Conservation (phyloP, 53 echinoderm and acorn worm species). For the Crossaster papposus region DNA sequence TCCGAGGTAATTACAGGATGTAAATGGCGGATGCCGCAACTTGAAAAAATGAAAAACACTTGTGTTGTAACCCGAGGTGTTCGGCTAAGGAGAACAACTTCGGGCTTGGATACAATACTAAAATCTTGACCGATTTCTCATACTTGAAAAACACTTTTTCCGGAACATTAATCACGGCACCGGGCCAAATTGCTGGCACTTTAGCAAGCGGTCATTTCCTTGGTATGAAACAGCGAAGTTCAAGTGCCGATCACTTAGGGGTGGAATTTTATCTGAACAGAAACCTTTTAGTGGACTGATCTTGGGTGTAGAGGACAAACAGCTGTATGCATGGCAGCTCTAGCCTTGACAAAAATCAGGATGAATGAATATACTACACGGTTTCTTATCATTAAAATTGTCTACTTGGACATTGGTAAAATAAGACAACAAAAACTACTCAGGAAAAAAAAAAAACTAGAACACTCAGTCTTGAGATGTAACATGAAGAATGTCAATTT, state of each 20-base stretch:
- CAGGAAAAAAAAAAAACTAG: too few species aligned
- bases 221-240: background rate
- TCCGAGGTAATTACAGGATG: background rate
- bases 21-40: background rate
- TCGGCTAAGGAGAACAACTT: background rate
- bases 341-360: background rate
- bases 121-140: background rate
- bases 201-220: background rate
- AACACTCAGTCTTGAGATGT: too few species aligned
- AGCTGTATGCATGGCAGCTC: background rate
- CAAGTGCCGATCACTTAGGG: background rate
- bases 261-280: background rate
- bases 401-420: background rate
- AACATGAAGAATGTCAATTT: too few species aligned
- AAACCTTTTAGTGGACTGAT: background rate
- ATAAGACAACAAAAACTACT: too few species aligned
- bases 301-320: background rate
- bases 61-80: background rate
- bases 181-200: background rate
- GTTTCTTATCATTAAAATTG: background rate
- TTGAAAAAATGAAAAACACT: background rate
- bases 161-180: background rate
- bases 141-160: background rate
- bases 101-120: background rate
- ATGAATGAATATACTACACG: background rate